Conservation (phyloP, 2,113 vertebrate genomes). For the Rhea pennata region DNA sequence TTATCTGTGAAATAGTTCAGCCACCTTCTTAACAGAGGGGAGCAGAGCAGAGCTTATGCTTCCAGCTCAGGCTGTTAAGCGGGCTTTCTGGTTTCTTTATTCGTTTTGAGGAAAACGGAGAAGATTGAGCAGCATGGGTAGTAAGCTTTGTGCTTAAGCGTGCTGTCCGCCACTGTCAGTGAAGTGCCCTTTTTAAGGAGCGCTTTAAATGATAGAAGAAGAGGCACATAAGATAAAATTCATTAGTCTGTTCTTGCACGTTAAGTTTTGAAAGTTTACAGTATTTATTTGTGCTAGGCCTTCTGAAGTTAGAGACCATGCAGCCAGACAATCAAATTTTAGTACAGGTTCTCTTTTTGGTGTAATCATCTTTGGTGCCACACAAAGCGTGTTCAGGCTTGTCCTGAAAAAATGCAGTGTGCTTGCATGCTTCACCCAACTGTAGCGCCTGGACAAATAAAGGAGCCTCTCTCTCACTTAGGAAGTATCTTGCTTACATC, state of each 20-base stretch:
- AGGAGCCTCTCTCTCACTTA: background rate
- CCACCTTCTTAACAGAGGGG: background rate
- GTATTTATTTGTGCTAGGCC: background rate
- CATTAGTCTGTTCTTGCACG: background rate
- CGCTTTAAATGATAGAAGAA: background rate
- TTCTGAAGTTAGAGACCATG: background rate
- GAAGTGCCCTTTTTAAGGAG: background rate
- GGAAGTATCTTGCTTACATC: background rate
- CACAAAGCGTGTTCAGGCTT: background rate
- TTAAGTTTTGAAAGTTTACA: fast-evolving
- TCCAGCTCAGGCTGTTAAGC: background rate
- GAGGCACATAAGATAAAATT: background rate
- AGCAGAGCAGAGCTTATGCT: background rate
- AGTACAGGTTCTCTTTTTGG: background rate
- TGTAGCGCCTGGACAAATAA: background rate
- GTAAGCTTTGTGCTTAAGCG: background rate
- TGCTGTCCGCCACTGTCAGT: background rate
- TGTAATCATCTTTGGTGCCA: background rate
- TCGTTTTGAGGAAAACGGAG: background rate
- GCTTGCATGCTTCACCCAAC: background rate
- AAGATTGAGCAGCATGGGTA: background rate
- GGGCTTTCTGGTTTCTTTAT: background rate
- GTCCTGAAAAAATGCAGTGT: background rate
- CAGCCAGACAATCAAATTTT: background rate
- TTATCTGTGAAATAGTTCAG: background rate